Evolutionary conservation across 1,140 invertebrate species (phyloP).

Genomic region (Homalodisca vitripennis): DNA sequence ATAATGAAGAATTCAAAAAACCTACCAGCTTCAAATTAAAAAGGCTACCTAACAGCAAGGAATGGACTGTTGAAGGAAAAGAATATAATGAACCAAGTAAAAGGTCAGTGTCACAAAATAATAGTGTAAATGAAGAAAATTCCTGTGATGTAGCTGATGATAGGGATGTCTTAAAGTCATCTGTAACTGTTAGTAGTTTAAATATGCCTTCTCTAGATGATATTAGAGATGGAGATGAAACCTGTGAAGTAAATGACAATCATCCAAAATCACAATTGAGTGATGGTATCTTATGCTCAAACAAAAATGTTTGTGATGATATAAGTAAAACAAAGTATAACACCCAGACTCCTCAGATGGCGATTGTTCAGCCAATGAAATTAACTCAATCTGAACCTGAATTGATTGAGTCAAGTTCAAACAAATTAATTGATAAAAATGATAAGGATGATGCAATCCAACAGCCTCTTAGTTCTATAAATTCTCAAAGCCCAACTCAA

Average conservation of each 20-base stretch:
- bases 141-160: background rate
- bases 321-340: background rate
- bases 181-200: background rate
- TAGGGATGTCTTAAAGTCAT: background rate
- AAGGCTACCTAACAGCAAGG: constrained; percentile 23
- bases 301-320: background rate
- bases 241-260: background rate
- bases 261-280: background rate
- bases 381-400: background rate
- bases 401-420: too few relatives aligned
- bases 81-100: background rate
- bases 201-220: constrained; percentile 26
- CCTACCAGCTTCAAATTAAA: constrained; percentile 23
- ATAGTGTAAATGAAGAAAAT: background rate
- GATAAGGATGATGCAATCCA: too few relatives aligned
- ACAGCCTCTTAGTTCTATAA: background rate
- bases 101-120: background rate
- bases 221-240: constrained; percentile 5
- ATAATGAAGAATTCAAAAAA: constrained; percentile 10
- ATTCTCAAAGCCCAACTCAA: background rate
- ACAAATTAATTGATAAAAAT: too few relatives aligned
- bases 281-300: background rate
- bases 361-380: constrained; percentile 25
- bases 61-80: constrained; percentile 19
- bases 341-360: constrained; percentile 2